Evolutionary conservation across 2,888 invertebrate genomes (phyloP).

Genomic region (Archaeoteleia sp.): DNA sequence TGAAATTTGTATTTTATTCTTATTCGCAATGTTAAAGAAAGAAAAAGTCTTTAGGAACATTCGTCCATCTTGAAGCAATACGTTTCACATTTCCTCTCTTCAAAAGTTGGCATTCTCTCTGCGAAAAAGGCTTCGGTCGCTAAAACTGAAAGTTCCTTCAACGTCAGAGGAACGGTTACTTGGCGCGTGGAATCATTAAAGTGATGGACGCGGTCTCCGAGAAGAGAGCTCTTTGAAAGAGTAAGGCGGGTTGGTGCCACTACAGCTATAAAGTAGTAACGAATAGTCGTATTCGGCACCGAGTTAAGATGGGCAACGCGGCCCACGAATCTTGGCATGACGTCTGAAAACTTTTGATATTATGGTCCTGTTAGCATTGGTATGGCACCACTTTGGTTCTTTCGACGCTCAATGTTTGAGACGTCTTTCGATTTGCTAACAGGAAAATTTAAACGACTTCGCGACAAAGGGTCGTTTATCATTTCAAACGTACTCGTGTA

Average conservation of each 20-base stretch:
- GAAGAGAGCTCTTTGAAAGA: slow-evolving; percentile 34
- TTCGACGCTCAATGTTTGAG: slow-evolving; percentile 2
- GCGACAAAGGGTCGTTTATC: slow-evolving; percentile 31
- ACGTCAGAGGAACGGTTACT: background rate
- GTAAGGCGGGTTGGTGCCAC: background rate
- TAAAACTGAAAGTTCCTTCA: slow-evolving; percentile 14
- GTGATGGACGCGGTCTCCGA: slow-evolving; percentile 35
- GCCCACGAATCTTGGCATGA: slow-evolving; percentile 32
- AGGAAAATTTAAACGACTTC: slow-evolving; percentile 22
- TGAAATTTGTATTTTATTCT: no score
- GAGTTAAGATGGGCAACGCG: slow-evolving; percentile 30
- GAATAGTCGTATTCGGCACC: slow-evolving; percentile 25
- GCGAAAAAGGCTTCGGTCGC: slow-evolving; percentile 1
- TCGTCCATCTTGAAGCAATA: background rate
- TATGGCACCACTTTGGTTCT: slow-evolving; percentile 32
- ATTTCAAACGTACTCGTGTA: slow-evolving; percentile 25
- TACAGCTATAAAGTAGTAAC: slow-evolving; percentile 31
- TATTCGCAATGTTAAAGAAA: no score
- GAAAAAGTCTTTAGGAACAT: background rate
- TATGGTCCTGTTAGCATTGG: slow-evolving; percentile 26
- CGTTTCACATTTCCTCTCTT: slow-evolving; percentile 3
- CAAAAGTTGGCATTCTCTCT: slow-evolving; percentile 6
- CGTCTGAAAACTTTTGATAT: slow-evolving; percentile 38
- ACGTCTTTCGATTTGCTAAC: slow-evolving; percentile 15
- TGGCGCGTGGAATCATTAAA: slow-evolving; percentile 28